phyloP scores from a whole-genome alignment of 1,140 invertebrate species.

The Monomorium pharaonis region DNA sequence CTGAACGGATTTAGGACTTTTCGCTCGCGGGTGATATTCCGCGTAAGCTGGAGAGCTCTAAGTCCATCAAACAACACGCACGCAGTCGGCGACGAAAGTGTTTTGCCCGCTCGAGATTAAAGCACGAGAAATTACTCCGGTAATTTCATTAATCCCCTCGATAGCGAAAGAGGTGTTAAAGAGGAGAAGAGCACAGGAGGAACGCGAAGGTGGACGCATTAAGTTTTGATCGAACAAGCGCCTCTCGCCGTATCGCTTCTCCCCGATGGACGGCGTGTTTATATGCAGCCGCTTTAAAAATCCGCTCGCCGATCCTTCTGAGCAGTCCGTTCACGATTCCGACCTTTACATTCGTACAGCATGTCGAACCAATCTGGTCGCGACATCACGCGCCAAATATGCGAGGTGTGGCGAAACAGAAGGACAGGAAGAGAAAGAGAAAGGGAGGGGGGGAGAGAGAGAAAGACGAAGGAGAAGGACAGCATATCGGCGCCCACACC shows the following conservation, averaged over 20 bases:
- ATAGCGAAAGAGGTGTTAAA: constrained; percentile 5
- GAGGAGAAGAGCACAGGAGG: background rate
- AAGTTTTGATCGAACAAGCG: constrained; percentile 48
- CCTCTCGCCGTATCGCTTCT: constrained; percentile 39
- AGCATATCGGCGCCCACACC: constrained; percentile 78
- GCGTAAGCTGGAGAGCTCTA: background rate
- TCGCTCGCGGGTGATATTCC: background rate
- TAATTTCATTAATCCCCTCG: constrained; percentile 18
- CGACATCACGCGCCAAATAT: constrained; percentile 84
- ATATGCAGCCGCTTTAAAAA: constrained; percentile 62
- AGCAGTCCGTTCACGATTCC: constrained; percentile 71
- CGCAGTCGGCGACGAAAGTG: background rate
- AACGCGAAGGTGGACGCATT: background rate
- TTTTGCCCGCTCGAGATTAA: background rate
- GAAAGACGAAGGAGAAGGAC: background rate
- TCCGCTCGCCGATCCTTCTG: constrained; percentile 63
- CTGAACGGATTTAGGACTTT: background rate
- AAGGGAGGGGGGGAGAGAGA: background rate
- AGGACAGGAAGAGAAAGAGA: constrained; percentile 28
- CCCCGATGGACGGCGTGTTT: constrained; percentile 17
- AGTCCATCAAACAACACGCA: background rate
- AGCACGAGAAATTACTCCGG: background rate
- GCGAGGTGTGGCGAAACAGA: constrained; percentile 81
- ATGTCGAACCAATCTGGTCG: constrained; percentile 78
- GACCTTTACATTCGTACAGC: constrained; percentile 76